Conservation (phyloP, 1,140 invertebrate species). For the Drosophila eugracilis region DNA sequence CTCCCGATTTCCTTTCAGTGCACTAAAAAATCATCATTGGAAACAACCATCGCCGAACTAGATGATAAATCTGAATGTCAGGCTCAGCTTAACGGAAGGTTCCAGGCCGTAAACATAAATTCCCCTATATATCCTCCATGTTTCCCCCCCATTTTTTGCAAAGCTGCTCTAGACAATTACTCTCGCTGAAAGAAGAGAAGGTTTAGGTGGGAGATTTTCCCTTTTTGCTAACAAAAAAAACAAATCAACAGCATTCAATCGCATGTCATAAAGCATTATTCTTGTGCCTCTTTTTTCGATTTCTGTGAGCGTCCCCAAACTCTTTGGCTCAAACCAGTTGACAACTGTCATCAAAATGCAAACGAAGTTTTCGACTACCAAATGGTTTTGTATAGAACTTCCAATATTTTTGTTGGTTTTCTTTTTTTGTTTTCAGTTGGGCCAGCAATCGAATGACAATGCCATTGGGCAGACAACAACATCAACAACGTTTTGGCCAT, state of each 20-base stretch:
- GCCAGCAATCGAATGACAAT: slow-evolving; percentile 48
- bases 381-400: slow-evolving; percentile 68
- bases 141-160: slow-evolving; percentile 11
- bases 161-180: slow-evolving; percentile 59
- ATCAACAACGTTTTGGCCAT: slow-evolving; percentile 73
- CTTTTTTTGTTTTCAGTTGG: slow-evolving; percentile 29
- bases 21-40: not conserved
- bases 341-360: slow-evolving; percentile 80
- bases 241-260: slow-evolving; percentile 78
- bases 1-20: not conserved
- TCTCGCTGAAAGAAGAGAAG: slow-evolving; percentile 23
- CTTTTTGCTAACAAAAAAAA: slow-evolving; percentile 20
- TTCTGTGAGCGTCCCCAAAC: not conserved
- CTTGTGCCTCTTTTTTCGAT: slow-evolving; percentile 16
- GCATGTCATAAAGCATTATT: slow-evolving; percentile 80
- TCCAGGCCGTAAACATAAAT: slow-evolving; percentile 53
- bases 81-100: slow-evolving; percentile 23
- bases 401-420: slow-evolving; percentile 29
- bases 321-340: slow-evolving; percentile 14
- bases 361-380: slow-evolving; percentile 66
- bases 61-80: slow-evolving; percentile 48
- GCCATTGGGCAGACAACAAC: slow-evolving; percentile 38
- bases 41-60: slow-evolving; percentile 5
- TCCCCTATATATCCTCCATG: slow-evolving; percentile 12
- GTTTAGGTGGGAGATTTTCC: slow-evolving; percentile 28